Percentiles rank a stretch among this genome's conserved stretches.
phyloP scores from a whole-genome alignment of 2,888 invertebrate genomes.

The Eupithecia pulchellata region DNA sequence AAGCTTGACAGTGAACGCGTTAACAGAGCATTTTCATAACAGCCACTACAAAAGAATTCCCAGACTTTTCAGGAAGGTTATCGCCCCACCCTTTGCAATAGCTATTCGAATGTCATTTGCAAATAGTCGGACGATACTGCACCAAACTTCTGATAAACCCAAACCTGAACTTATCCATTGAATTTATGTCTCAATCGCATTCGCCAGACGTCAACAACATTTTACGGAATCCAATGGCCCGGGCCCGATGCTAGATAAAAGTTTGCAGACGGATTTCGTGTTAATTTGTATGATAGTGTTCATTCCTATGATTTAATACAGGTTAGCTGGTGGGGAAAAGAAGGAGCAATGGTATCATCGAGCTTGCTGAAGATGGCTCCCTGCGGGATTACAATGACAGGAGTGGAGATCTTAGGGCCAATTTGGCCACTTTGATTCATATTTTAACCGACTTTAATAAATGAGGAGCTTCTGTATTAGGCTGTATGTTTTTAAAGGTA shows the following conservation, averaged over 20 bases:
- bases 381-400: too few relatives aligned
- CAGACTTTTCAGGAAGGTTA: slow-evolving; percentile 12
- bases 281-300: slow-evolving; percentile 20
- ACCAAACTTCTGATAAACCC: slow-evolving; percentile 30
- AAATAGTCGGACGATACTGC: slow-evolving; percentile 27
- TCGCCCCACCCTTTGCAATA: slow-evolving; percentile 16
- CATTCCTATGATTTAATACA: background rate
- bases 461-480: too few relatives aligned
- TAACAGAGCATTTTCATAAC: background rate
- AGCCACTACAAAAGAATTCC: background rate
- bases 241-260: slow-evolving; percentile 25
- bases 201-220: slow-evolving; percentile 51
- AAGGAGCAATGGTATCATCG: too few relatives aligned
- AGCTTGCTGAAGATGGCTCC: too few relatives aligned
- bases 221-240: slow-evolving; percentile 31
- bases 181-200: slow-evolving; percentile 37
- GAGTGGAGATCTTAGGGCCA: too few relatives aligned
- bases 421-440: too few relatives aligned
- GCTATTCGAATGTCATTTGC: slow-evolving; percentile 29
- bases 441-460: too few relatives aligned
- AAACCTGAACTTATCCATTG: slow-evolving; percentile 29
- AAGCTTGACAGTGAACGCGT: background rate
- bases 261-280: slow-evolving; percentile 34
- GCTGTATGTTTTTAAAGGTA: too few relatives aligned
- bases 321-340: too few relatives aligned